These are phyloP conservation scores for Fringilla coelebs DNA, from an alignment of 2,797 vertebrate genomes.

Conservation along the genomic window DNA sequence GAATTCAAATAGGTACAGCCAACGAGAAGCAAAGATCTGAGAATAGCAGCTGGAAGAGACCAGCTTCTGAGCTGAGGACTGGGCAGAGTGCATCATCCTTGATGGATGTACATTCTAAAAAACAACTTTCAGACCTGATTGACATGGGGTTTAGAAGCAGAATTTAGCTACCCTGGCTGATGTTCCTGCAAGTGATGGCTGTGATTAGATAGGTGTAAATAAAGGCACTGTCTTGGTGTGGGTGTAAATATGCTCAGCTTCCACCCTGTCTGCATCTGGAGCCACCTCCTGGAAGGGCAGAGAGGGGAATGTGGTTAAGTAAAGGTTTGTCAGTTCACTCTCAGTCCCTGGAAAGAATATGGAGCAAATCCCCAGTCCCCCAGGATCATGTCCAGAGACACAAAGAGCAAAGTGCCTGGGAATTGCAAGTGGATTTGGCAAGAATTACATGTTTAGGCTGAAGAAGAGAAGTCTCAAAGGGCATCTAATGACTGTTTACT, in stretches of 20 bases:
- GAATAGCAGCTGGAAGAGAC: background rate
- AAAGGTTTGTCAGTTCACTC: background rate
- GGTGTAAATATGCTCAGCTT: background rate
- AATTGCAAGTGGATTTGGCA: background rate
- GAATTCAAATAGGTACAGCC: background rate
- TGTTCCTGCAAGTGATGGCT: background rate
- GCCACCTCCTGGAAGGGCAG: background rate
- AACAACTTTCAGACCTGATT: background rate
- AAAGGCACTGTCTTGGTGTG: background rate
- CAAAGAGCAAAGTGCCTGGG: background rate
- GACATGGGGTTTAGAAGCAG: background rate
- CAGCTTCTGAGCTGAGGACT: background rate
- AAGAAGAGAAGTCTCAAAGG: background rate
- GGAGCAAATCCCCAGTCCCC: background rate
- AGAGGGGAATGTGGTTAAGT: rapidly evolving
- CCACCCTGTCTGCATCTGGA: background rate
- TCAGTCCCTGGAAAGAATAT: background rate
- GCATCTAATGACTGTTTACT: background rate
- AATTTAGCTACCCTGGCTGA: background rate
- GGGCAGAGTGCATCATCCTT: background rate
- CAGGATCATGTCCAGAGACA: background rate
- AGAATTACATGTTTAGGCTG: background rate
- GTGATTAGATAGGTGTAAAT: background rate
- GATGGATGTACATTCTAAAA: background rate
- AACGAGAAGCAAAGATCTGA: background rate